Conservation (phyloP, 2,888 invertebrate genomes). For the Parnassius orleans region DNA sequence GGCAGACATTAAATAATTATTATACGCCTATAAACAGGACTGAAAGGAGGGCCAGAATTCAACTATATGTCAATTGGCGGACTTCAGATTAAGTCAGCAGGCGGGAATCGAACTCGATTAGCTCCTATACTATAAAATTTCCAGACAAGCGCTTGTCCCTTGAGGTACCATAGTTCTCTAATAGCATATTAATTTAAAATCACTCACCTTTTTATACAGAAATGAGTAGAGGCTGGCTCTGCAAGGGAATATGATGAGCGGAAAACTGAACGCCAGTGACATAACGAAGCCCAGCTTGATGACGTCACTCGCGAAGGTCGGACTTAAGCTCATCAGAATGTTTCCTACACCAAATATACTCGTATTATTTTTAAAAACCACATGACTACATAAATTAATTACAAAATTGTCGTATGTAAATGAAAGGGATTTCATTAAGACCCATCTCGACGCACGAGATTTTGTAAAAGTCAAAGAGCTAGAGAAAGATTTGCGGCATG, state of each 20-base stretch:
- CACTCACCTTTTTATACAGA: conserved; percentile 87
- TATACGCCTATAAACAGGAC: not conserved
- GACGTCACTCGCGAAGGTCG: conserved; percentile 90
- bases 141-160: not conserved
- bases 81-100: no score
- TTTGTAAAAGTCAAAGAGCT: no score
- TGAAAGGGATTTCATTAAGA: no score
- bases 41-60: no score
- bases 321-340: conserved; percentile 92
- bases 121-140: not conserved
- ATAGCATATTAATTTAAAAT: no score
- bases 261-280: conserved; percentile 97
- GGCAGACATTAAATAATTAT: not conserved
- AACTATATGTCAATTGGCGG: no score
- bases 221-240: conserved; percentile 96
- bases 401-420: no score
- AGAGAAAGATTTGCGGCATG: no score
- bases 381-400: no score
- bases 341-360: conserved; percentile 84
- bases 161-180: no score
- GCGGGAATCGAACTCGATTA: no score
- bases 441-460: no score
- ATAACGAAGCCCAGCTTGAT: conserved; percentile 97
- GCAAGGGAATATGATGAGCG: conserved; percentile 97
- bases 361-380: not conserved